Base-by-base conservation (phyloP, 2,113 vertebrate species). In the Hirundichthys speculiger region DNA sequence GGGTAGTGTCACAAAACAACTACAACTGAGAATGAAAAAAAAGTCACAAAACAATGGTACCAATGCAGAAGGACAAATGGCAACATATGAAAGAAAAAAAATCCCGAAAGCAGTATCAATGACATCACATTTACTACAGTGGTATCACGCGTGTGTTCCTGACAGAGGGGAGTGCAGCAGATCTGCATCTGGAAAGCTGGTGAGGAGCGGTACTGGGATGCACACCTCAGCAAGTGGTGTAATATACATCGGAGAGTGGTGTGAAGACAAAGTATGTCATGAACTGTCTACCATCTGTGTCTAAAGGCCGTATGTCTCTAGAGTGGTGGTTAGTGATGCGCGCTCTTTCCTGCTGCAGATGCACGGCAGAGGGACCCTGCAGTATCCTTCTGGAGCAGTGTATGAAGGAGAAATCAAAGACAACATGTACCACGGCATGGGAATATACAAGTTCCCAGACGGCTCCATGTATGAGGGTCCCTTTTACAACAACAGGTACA, bases 351-450 rank as follows among this genome's bases (percentile, higher is more conserved):
- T 3, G 18, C 19, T 73, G 60, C 77, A 95, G 94, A 94, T 96
- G 93, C 91, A 94, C 49, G 94, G 94, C 46, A 83, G 52, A 54
- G 95, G 95, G 66, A 94, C 74, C 68, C 78, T 96, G 25, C 86
- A 90, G 16, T 87, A 94, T 86, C 92, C 93, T 45, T 96, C 94
- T 21, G 93, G 94, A 60, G 92, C 93, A 2, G 60, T 84, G 22
- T 96, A 94, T 78, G 89, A 95, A 92, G 94, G 95, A 30, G 78
- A 94, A 40, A 95, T 96, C 82, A 92, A 91, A 78, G 90, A 94
- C 79, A 94, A 93, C 77, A 92, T 88, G 92, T 95, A 93, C 82
- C 92, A 95, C 5, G 92, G 94, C 62, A 53, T 25, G 16, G 94
- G 94, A 48, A 94, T 80, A 13, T 95, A 95, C 38, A 89, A 72